Evolutionary conservation across 2,113 vertebrate genomes (phyloP).

Genomic region (Galeopterus variegatus): DNA sequence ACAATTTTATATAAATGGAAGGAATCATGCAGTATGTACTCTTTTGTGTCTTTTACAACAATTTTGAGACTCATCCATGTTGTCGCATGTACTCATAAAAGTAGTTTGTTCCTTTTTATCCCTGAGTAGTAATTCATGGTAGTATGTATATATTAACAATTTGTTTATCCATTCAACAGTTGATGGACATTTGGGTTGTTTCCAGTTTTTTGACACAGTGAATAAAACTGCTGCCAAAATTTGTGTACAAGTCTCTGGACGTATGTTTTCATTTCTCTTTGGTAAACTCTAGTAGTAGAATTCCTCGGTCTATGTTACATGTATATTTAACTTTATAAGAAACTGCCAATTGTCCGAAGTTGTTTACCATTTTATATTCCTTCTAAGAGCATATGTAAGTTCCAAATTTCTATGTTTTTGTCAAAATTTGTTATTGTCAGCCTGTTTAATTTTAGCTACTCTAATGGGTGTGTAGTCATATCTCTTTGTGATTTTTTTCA

Average conservation of each 20-base stretch:
- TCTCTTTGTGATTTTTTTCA: constrained; percentile 28
- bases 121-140: background rate
- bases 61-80: background rate
- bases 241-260: background rate
- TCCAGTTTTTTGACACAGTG: background rate
- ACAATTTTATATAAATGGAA: background rate
- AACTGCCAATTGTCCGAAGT: background rate
- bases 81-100: background rate
- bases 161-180: background rate
- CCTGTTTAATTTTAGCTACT: background rate
- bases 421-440: background rate
- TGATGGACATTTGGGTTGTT: background rate
- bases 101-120: constrained; percentile 20
- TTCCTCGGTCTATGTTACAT: background rate
- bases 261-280: constrained; percentile 3
- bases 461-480: background rate
- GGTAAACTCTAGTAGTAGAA: background rate
- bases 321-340: constrained; percentile 8
- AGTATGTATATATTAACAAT: background rate
- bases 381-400: background rate
- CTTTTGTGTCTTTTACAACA: background rate
- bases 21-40: background rate
- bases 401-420: background rate
- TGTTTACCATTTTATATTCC: background rate
- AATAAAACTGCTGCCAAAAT: background rate